Percentiles rank a stretch among this genome's conserved stretches.
These are phyloP conservation scores for Blastomussa wellsi DNA, from an alignment of 92 coral and sea anemone species.

Conservation along the genomic window DNA sequence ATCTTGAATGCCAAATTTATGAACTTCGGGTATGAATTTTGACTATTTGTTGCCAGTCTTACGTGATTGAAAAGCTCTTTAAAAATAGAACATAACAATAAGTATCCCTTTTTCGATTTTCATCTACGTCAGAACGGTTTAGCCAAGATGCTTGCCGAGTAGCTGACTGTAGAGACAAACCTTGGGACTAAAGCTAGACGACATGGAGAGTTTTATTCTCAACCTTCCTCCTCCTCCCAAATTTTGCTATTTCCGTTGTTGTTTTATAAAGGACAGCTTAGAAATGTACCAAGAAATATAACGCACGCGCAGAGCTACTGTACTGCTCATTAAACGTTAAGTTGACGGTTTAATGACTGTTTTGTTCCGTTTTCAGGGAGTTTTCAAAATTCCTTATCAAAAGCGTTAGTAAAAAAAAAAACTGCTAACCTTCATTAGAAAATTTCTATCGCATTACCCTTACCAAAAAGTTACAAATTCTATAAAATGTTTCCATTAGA, in stretches of 20 bases:
- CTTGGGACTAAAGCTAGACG: background rate
- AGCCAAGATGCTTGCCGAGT: background rate
- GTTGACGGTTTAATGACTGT: background rate
- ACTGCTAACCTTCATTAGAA: background rate
- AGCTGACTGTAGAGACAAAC: background rate
- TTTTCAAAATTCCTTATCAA: no score
- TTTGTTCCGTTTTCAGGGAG: background rate
- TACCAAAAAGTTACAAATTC: background rate
- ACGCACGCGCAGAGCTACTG: background rate
- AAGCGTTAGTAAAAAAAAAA: no score
- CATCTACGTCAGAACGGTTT: background rate
- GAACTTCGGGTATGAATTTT: no score
- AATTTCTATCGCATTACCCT: no score
- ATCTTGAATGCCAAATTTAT: no score
- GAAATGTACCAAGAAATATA: background rate
- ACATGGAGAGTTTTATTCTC: no score
- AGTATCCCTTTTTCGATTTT: background rate
- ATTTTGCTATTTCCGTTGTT: background rate
- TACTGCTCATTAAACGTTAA: background rate
- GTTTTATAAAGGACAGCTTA: background rate
- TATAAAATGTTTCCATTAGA: background rate
- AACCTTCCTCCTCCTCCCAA: no score
- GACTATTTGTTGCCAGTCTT: no score
- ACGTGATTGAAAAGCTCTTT: no score
- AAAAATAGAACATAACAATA: no score